These are phyloP conservation scores for Herpailurus yagouaroundi DNA, from an alignment of 2,113 vertebrate genomes.

Conservation along the genomic window DNA sequence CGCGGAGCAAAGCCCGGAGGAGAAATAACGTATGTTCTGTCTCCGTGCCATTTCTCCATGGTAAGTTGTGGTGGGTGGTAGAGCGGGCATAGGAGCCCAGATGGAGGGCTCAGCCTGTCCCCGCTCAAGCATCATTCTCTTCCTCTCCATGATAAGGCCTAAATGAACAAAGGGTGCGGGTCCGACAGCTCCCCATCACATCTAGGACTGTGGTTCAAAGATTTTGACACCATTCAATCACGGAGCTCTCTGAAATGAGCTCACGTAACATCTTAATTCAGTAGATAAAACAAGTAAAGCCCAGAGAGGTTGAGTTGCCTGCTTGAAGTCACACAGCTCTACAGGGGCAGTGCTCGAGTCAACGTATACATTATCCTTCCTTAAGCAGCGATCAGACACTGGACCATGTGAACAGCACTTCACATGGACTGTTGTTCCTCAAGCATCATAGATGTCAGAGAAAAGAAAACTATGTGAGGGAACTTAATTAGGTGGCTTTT, in stretches of 20 bases:
- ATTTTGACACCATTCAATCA: neutral
- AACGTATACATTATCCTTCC: neutral
- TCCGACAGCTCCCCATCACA: rapidly evolving
- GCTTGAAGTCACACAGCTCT: neutral
- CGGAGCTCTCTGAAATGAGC: neutral
- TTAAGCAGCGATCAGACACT: neutral
- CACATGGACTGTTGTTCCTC: neutral
- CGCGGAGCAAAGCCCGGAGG: neutral
- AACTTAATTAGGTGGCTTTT: neutral
- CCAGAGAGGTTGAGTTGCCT: neutral
- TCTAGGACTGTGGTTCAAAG: too few relatives aligned
- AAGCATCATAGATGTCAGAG: neutral
- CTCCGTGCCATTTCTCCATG: rapidly evolving
- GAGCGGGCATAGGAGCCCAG: too few relatives aligned
- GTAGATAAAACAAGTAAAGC: neutral
- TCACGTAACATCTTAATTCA: neutral
- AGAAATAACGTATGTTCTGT: too few relatives aligned
- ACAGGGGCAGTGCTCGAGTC: neutral
- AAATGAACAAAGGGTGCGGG: neutral
- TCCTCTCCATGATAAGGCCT: neutral
- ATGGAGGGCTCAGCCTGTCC: rapidly evolving
- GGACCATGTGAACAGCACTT: neutral
- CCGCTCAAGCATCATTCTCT: rapidly evolving
- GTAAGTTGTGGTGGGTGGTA: neutral
- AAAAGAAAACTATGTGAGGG: neutral